Evolutionary conservation across 2,797 vertebrate genomes (phyloP).

Genomic region (Momotus momota): DNA sequence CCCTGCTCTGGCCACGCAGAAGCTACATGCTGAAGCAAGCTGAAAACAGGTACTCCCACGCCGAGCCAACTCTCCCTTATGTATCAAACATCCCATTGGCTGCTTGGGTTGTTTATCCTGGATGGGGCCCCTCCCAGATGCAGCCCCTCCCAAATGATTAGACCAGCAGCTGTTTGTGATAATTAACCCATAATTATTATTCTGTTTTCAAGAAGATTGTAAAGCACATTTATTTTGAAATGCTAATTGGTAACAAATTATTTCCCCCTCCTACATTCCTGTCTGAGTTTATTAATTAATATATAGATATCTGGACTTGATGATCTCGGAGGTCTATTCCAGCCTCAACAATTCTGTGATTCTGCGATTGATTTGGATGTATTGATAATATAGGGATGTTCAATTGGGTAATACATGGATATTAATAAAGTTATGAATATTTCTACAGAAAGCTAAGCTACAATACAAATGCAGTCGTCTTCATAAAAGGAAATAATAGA

Average conservation of each 20-base stretch:
- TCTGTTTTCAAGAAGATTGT: not conserved
- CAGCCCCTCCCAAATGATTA: no score
- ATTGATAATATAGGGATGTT: not conserved
- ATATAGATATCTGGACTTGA: not conserved
- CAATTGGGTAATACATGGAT: not conserved
- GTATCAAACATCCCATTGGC: no score
- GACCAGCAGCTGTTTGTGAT: no score
- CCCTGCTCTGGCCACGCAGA: no score
- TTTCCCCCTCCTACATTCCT: not conserved
- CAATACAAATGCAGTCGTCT: not conserved
- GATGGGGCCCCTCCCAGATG: no score
- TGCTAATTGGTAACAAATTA: not conserved
- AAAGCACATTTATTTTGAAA: not conserved
- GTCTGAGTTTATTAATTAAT: not conserved
- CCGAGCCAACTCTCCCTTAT: no score
- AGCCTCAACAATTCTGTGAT: no score
- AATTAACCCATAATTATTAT: not conserved
- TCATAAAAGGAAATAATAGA: not conserved
- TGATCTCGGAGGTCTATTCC: no score
- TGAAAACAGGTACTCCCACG: no score
- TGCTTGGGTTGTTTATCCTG: no score
- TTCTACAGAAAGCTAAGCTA: not conserved
- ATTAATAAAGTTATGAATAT: not conserved
- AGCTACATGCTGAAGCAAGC: no score
- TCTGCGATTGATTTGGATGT: not conserved